Evolutionary conservation across 2,113 vertebrate genomes (phyloP), one percentile per base, ranked within the genome.

Genomic region (Sorex fumeus): DNA sequence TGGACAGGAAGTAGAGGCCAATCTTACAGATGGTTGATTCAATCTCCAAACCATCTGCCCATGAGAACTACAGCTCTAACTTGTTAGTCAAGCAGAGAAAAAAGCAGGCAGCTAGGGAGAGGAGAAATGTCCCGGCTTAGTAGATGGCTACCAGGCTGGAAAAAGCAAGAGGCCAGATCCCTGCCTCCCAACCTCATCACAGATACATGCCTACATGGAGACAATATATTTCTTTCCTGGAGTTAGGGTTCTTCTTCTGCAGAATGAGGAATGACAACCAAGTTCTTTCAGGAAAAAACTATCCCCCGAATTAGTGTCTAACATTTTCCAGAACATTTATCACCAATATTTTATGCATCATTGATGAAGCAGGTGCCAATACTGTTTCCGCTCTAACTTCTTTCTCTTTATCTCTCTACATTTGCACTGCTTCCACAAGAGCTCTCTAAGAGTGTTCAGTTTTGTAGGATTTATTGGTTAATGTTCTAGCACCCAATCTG

Each of bases 21-120:
- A 2, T 78, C 95, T 93, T 91, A 81, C 45, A 67, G 93, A 94
- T 12, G 43, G 66, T 72, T 91, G 92, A 76, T 71, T 90, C 75
- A 3, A 50, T 40, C 71, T 85, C 71, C 25, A 25, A 40, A 75
- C 78, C 79, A 80, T 90, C 92, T 80, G 78, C 13, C 0, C 13
- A 32, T 57, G 47, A 79, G 69, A 4, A 16, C 34, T 13, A 23
- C 67, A 43, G 34, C 47, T n/a, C 34, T 16, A 64, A 12, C 86
- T 87, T 36, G 0, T 80, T 45, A 86, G 25, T 45, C 83, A 87
- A 77, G 60, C 70, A 40, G 36, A 70, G 88, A 92, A 23, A 16
- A 57, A 1, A 43, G 23, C 7, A 80, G 45, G 50, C 71, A 72
- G 36, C n/a, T 64, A 62, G 28, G 53, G 6, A 32, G 67, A 50